Evolutionary conservation across 2,888 invertebrate species (phyloP).

Genomic region (Leucophora obtusa): DNA sequence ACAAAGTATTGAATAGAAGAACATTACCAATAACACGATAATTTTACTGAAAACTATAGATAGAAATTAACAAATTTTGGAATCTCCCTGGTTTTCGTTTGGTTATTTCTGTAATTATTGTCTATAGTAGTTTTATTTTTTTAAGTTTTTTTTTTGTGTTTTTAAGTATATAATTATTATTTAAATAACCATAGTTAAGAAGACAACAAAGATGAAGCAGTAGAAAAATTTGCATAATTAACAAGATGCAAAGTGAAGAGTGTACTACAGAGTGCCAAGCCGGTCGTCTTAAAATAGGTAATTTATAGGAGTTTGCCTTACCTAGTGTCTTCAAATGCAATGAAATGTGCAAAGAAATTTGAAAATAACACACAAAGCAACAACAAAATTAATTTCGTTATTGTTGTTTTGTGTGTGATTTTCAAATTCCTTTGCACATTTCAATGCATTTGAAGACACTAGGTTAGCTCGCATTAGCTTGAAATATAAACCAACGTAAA

Average conservation of each 20-base stretch:
- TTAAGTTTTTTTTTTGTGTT: conserved; percentile 30
- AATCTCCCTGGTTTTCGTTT: not conserved
- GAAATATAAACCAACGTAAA: no score
- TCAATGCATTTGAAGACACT: no score
- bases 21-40: conserved; percentile 15
- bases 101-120: conserved; percentile 49
- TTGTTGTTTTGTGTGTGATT: no score
- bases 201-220: conserved; percentile 14
- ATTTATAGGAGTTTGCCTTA: no score
- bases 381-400: no score
- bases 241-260: conserved; percentile 39
- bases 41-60: not conserved
- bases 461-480: no score
- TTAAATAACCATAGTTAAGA: conserved; percentile 56
- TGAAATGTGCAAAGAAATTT: no score
- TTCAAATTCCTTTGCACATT: no score
- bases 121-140: conserved; percentile 48
- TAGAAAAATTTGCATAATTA: conserved; percentile 61
- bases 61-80: conserved; percentile 7
- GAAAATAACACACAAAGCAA: no score
- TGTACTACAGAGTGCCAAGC: no score
- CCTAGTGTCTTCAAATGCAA: no score
- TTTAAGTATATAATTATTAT: conserved; percentile 60
- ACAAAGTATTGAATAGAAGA: conserved; percentile 25
- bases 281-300: no score